Evolutionary conservation across 2,797 vertebrate genomes (phyloP).

Genomic region (Salmo trutta): DNA sequence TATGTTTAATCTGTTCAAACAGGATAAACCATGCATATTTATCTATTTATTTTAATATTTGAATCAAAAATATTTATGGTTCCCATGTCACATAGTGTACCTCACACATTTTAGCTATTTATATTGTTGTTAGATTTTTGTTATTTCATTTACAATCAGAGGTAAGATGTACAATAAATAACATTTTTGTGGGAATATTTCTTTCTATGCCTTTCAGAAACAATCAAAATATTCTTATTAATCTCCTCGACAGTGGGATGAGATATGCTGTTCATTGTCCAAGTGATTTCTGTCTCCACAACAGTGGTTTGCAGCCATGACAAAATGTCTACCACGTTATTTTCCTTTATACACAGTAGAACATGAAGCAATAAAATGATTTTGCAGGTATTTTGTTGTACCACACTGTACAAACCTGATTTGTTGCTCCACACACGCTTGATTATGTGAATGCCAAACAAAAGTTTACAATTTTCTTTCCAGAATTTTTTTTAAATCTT

Average conservation of each 20-base stretch:
- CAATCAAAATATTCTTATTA: slow-evolving; percentile 62
- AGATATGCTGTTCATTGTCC: slow-evolving; percentile 53
- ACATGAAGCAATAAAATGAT: slow-evolving; percentile 97
- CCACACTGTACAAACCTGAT: slow-evolving; percentile 80
- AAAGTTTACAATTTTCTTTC: slow-evolving; percentile 99
- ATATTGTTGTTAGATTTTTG: slow-evolving; percentile 71
- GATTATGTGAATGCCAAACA: slow-evolving; percentile 98
- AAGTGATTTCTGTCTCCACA: slow-evolving; percentile 47
- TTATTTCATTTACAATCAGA: slow-evolving; percentile 74
- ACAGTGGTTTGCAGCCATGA: slow-evolving; percentile 36
- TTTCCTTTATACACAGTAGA: slow-evolving; percentile 81
- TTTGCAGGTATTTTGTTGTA: slow-evolving; percentile 85
- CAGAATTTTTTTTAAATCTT: slow-evolving; percentile 90
- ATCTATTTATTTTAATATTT: slow-evolving; percentile 83
- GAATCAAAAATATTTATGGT: slow-evolving; percentile 79
- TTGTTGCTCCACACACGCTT: slow-evolving; percentile 84
- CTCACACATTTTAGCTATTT: slow-evolving; percentile 73
- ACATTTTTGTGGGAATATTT: slow-evolving; percentile 59
- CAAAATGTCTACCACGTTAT: slow-evolving; percentile 44
- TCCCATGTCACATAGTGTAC: slow-evolving; percentile 64
- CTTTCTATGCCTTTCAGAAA: slow-evolving; percentile 79
- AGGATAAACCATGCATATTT: slow-evolving; percentile 68
- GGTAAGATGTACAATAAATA: slow-evolving; percentile 66
- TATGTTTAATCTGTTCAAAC: slow-evolving; percentile 64
- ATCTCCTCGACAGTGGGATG: slow-evolving; percentile 56